Base-by-base conservation (phyloP, 2,888 invertebrate genomes). In the Drosophila austrosaltans region DNA sequence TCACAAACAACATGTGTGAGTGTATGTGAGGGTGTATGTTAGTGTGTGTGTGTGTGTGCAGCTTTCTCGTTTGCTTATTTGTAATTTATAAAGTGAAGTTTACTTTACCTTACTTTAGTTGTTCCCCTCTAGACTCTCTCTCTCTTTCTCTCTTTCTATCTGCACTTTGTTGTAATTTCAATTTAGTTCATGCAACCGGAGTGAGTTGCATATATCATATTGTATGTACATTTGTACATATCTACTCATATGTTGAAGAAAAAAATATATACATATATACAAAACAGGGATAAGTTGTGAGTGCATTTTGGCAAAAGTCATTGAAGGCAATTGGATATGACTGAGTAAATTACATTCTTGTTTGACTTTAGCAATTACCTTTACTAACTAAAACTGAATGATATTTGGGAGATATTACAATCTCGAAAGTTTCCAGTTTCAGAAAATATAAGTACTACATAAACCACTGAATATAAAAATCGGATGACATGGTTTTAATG, bases 21-120 rank as follows among this genome's bases (percentile, higher is more conserved):
- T 54, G 5, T 5, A 42, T 7, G 22, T 22, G 22, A 2, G 32
- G 7, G 7, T 8, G 39, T 10, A n/a, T 44, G 10, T 3, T 22
- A 5, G 28, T 8, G 16, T 8, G n/a, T 7, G 8, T 4, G 20
- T 8, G 28, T 30, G 0, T 8, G 12, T 5, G 8, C 5, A 28
- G 40, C 56, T 64, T 28, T 56, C 32, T 44, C 72, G 60, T 76
- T 73, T 77, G 78, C 89, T 87, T 84, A 84, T 88, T 86, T 88
- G 78, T 84, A 83, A 83, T 88, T 84, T 86, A 89, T 88, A 86
- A 89, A 89, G 75, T 81, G 71, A 81, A 89, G 72, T 76, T 87
- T 89, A 72, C 75, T 81, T 76, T 74, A 68, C 73, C 75, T 72
- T 62, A 63, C 75, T 81, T 76, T 74, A 65, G 69, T 58, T 68